A percentile compares a stretch with the other conserved stretches of the same genome.
Evolutionary conservation across 2,888 invertebrate genomes (phyloP).

Genomic region (Neoitamus cyanurus): DNA sequence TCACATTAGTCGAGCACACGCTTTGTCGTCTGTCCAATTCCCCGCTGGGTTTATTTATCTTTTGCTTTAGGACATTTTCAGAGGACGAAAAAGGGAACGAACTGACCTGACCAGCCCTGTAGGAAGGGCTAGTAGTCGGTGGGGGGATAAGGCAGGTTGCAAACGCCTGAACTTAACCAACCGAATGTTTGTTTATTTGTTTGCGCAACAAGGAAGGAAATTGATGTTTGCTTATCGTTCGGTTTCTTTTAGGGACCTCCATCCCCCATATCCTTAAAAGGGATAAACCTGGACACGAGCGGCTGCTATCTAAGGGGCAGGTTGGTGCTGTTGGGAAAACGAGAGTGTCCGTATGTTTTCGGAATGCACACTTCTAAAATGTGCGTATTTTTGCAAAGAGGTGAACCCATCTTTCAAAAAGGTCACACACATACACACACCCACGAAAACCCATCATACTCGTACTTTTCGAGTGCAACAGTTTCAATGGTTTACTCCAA

Average conservation of each 20-base stretch:
- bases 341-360: neutral
- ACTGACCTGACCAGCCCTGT: neutral
- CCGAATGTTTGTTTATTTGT: slow-evolving; percentile 37
- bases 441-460: neutral
- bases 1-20: slow-evolving; percentile 22
- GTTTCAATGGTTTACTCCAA: neutral
- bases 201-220: slow-evolving; percentile 37
- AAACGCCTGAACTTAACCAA: neutral
- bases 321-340: neutral
- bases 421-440: neutral
- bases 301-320: neutral
- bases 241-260: slow-evolving; percentile 11
- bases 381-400: neutral
- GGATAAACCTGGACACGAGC: neutral
- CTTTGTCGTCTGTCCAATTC: slow-evolving; percentile 31
- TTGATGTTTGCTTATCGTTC: slow-evolving; percentile 31
- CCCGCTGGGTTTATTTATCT: slow-evolving; percentile 43
- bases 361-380: neutral
- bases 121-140: neutral
- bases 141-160: neutral
- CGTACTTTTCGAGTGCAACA: neutral
- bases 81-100: neutral
- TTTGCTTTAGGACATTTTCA: slow-evolving; percentile 9
- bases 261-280: neutral
- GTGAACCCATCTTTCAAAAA: neutral